These are phyloP conservation scores for Cephus nigrinus DNA, from an alignment of 2,888 invertebrate species.

Conservation along the genomic window DNA sequence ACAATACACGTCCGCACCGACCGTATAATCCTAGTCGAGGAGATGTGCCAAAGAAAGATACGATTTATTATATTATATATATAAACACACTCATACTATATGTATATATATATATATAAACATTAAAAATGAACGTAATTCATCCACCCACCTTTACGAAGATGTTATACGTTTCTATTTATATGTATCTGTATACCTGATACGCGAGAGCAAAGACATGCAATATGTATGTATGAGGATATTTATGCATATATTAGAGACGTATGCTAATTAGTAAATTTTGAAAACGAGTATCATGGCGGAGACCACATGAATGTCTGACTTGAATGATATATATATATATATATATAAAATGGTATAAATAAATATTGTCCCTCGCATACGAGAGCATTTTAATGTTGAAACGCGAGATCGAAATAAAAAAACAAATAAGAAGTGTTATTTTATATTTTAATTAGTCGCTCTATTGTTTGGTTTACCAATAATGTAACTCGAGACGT, in stretches of 20 bases:
- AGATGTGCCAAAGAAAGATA: slow-evolving; percentile 54
- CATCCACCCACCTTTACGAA: neutral
- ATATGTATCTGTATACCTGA: slow-evolving; percentile 22
- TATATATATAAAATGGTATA: slow-evolving; percentile 17
- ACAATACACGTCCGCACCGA: neutral
- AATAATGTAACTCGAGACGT: neutral
- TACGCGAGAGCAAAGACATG: neutral
- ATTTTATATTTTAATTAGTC: neutral
- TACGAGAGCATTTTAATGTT: neutral
- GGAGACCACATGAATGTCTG: neutral
- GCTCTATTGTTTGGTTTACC: neutral
- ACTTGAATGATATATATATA: slow-evolving; percentile 17
- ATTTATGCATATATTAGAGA: neutral
- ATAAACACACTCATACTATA: neutral
- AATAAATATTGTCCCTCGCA: neutral
- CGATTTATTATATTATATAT: slow-evolving; percentile 11
- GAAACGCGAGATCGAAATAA: neutral
- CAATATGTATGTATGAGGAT: neutral
- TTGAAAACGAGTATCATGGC: neutral
- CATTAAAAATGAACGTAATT: neutral
- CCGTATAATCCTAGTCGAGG: slow-evolving; percentile 30
- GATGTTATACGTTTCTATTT: slow-evolving; percentile 50
- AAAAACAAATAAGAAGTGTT: neutral
- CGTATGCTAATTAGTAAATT: neutral
- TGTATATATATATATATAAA: neutral